These are phyloP conservation scores for Lasiurus borealis DNA, from an alignment of 2,113 vertebrate species.

Conservation along the genomic window DNA sequence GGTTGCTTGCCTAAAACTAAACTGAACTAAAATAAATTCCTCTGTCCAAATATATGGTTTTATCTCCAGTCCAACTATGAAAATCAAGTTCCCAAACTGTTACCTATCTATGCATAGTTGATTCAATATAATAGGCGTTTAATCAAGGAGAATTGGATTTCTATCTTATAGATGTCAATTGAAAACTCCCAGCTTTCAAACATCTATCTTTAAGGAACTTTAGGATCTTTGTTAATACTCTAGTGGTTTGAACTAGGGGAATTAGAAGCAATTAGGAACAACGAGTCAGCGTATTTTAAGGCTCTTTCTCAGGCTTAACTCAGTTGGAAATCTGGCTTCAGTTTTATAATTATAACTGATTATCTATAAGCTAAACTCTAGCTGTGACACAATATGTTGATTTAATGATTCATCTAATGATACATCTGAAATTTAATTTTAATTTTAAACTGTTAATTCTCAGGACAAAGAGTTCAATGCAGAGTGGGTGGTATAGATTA, in stretches of 20 bases:
- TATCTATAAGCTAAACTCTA: neutral
- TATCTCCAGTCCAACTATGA: neutral
- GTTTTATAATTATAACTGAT: conserved; percentile 10
- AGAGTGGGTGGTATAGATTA: neutral
- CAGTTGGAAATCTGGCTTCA: neutral
- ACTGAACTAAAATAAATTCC: neutral
- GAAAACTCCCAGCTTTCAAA: conserved; percentile 47
- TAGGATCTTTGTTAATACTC: neutral
- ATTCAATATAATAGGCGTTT: neutral
- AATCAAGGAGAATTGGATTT: neutral
- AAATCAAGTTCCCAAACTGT: neutral
- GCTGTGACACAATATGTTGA: conserved; percentile 1
- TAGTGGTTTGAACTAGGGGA: neutral
- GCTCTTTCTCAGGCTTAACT: conserved; percentile 21
- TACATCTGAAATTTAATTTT: neutral
- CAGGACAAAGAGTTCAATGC: neutral
- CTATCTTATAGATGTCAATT: neutral
- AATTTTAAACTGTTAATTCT: conserved; percentile 31
- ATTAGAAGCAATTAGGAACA: conserved; percentile 55
- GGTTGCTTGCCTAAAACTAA: conserved; percentile 56
- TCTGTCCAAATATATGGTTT: neutral
- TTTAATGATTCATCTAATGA: neutral
- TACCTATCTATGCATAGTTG: neutral
- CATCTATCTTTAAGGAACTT: conserved; percentile 8
- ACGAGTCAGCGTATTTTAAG: conserved; percentile 26